Base-by-base conservation (phyloP, 2,888 invertebrate genomes). In the Baronia brevicornis region DNA sequence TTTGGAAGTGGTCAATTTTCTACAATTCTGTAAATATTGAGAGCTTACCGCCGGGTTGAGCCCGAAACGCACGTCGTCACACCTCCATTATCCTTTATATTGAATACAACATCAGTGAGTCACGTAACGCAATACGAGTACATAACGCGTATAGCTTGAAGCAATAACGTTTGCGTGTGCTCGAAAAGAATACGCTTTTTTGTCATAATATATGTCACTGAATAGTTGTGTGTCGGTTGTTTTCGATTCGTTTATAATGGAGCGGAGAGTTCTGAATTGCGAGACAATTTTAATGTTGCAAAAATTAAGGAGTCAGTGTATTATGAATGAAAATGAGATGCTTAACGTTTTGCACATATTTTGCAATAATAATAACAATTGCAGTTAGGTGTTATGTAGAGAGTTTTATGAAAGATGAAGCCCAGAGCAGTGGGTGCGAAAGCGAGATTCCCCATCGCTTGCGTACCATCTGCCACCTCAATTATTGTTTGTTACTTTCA, bases 261-360 rank as follows among this genome's bases (percentile, higher is more conserved):
- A 64, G 68, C 64, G 64, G 61, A 60, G 60, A 52, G 54, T 53
- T 60, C 56, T 56, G 45, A 70, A 66, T 67, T 70, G 69, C 72
- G 67, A 73, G 69, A 73, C 72, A 63, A 66, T 72, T 53, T 71
- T 66, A 72, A 65, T 74, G 66, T 78, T 72, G 73, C 75, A 66
- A 68, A 66, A 55, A 67, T 71, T 70, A 64, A 68, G 67, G 61
- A 70, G 70, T 77, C 77, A 64, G 67, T 79, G 77, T 79, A 72
- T 73, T 63, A 65, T 77, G 73, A 75, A 69, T 57, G 72, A 71
- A 51, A 71, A 70, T 59, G 72, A 75, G 70, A 73, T 63, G 78
- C 82, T 82, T 82, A 74, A 75, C 59, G 69, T 78, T 80, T 74
- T 78, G 82, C 82, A 82, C 82, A 72, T 75, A 70, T 79, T 80